Evolutionary conservation across 1,140 invertebrate genomes (phyloP).

Genomic region (Drosophila oshimai): DNA sequence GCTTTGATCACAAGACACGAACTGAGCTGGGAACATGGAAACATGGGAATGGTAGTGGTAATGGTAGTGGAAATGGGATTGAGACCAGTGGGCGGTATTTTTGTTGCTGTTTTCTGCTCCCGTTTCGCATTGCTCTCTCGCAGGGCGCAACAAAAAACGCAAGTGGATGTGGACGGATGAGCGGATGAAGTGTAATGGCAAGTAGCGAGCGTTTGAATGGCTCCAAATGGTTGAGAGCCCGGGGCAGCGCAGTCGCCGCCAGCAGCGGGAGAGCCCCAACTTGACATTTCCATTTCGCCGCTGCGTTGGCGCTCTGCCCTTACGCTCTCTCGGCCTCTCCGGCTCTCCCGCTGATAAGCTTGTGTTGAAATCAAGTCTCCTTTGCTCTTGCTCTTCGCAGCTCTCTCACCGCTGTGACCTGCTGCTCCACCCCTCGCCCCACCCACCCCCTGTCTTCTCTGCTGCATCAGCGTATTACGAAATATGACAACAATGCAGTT

Average conservation of each 20-base stretch:
- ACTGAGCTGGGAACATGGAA: slow-evolving; percentile 42
- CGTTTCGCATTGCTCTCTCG: slow-evolving; percentile 24
- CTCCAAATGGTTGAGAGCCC: slow-evolving; percentile 61
- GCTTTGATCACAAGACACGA: slow-evolving; percentile 47
- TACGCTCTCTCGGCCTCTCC: slow-evolving; percentile 12
- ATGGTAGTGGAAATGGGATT: slow-evolving; percentile 59
- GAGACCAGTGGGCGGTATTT: slow-evolving; percentile 43
- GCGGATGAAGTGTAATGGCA: slow-evolving; percentile 79
- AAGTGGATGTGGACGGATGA: slow-evolving; percentile 80
- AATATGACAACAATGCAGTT: slow-evolving; percentile 82
- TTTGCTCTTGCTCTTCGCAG: slow-evolving; percentile 29
- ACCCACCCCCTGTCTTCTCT: slow-evolving; percentile 21
- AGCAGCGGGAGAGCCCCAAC: slow-evolving; percentile 32
- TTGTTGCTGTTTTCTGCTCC: slow-evolving; percentile 41
- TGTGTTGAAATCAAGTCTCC: slow-evolving; percentile 57
- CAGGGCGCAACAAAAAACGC: slow-evolving; percentile 46
- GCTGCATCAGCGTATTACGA: slow-evolving; percentile 77
- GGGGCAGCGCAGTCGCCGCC: slow-evolving; percentile 27
- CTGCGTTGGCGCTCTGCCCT: slow-evolving; percentile 72
- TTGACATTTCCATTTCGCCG: slow-evolving; percentile 66
- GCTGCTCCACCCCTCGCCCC: neutral
- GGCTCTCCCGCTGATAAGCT: slow-evolving; percentile 51
- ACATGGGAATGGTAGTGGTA: slow-evolving; percentile 50
- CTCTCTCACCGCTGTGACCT: slow-evolving; percentile 52
- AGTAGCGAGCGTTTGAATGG: slow-evolving; percentile 62